Evolutionary conservation across 2,888 invertebrate genomes (phyloP), one percentile per base, ranked within the genome.

Genomic region (Nysson spinosus): DNA sequence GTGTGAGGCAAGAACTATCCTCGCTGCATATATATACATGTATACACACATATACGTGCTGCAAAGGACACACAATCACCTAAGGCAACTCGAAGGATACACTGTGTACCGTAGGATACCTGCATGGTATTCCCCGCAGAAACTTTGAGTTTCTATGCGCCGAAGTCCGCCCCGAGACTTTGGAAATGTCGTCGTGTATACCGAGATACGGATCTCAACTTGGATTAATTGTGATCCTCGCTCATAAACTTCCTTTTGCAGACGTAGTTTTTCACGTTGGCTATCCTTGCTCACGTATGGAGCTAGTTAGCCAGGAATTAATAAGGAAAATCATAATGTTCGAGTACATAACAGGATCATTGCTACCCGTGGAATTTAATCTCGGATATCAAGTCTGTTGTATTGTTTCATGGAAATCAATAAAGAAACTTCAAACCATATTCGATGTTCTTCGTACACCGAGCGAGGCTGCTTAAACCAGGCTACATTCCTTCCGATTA

Each of bases 181-280:
- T 52, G 75, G 43, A 50, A 55, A 37, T 51, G 60, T 58, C 57
- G 68, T 57, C 64, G 43, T 37, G 55, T 44, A 60, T 40, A 37
- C 35, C 55, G 65, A 56, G 44, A 42, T 35, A 42, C 43, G 60
- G 54, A 67, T 63, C 69, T 66, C 63, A 63, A 62, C 63, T 67
- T 61, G 62, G 72, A 69, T 75, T 77, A 75, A 78, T 78, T 72
- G 76, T 72, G 66, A 62, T 56, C 64, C 63, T 40, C 39, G 64
- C 62, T 54, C 49, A 67, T 68, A 51, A 56, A 62, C 65, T 30
- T 62, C 40, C 16, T 42, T 51, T 56, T 39, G 44, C 30, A 34
- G 40, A 65, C 62, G 61, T n/a, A 70, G 72, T 71, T 72, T 78
- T 67, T 75, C 61, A 57, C 12, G 14, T 5, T 5, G 14, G n/a